Conservation (phyloP, 2,797 vertebrate species). For the Anguilla pacifica region DNA sequence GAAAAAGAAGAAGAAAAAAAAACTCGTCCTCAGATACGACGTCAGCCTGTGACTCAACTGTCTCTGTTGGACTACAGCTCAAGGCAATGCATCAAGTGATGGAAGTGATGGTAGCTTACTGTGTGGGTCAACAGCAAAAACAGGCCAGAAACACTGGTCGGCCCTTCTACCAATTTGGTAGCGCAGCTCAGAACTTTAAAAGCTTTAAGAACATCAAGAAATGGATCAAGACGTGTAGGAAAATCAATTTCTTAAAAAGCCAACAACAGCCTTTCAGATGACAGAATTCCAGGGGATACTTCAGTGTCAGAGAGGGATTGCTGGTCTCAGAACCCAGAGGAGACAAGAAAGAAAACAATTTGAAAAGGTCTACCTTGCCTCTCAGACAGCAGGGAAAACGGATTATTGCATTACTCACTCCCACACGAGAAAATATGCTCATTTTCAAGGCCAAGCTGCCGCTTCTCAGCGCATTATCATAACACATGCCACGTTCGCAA, state of each 20-base stretch:
- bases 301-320: background rate
- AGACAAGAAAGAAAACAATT: background rate
- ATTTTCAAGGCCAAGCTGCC: background rate
- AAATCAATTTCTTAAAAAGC: slow-evolving; percentile 10
- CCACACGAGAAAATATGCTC: background rate
- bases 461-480: background rate
- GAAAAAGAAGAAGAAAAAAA: too few relatives aligned
- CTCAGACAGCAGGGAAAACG: background rate
- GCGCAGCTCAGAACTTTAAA: background rate
- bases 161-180: background rate
- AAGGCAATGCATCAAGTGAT: background rate
- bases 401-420: background rate
- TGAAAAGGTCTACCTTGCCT: background rate
- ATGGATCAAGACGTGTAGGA: background rate
- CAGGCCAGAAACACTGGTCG: background rate
- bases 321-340: background rate
- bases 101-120: background rate
- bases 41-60: background rate
- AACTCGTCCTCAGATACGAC: background rate
- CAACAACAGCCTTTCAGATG: background rate
- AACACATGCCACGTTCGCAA: background rate
- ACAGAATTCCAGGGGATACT: background rate
- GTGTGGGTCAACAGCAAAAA: background rate
- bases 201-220: background rate
- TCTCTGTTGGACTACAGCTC: background rate